phyloP scores from a whole-genome alignment of 2,888 invertebrate genomes.

The Fragum sueziense region DNA sequence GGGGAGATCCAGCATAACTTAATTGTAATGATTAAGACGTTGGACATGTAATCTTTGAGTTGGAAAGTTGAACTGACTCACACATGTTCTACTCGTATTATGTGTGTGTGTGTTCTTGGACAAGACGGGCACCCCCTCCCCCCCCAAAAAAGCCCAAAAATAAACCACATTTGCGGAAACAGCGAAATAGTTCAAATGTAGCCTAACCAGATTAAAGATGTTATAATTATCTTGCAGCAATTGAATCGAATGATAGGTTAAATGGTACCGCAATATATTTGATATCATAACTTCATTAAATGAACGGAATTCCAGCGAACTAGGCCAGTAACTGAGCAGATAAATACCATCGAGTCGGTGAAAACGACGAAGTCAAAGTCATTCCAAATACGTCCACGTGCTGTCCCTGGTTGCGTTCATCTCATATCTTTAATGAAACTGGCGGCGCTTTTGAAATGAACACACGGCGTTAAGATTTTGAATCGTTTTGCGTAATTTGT shows the following conservation, averaged over 20 bases:
- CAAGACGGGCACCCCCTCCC: too few species aligned
- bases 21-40: too few species aligned
- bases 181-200: too few species aligned
- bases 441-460: slow-evolving; percentile 9
- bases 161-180: too few species aligned
- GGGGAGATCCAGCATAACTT: too few species aligned
- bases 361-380: slow-evolving; percentile 42
- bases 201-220: too few species aligned
- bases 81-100: too few species aligned
- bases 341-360: neutral
- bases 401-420: slow-evolving; percentile 28
- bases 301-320: slow-evolving; percentile 3
- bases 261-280: neutral
- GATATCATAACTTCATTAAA: neutral
- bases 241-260: neutral
- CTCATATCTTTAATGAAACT: slow-evolving; percentile 20
- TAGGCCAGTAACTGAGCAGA: neutral
- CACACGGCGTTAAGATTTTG: slow-evolving; percentile 22
- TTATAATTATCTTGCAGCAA: too few species aligned
- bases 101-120: too few species aligned
- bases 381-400: slow-evolving; percentile 47
- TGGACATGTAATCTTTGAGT: too few species aligned
- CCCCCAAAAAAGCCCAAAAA: too few species aligned
- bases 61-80: too few species aligned
- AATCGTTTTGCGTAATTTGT: slow-evolving; percentile 32